A percentile compares a stretch with the other conserved stretches of the same genome.
phyloP scores from a whole-genome alignment of 2,888 invertebrate species.

The Clostera curtula region DNA sequence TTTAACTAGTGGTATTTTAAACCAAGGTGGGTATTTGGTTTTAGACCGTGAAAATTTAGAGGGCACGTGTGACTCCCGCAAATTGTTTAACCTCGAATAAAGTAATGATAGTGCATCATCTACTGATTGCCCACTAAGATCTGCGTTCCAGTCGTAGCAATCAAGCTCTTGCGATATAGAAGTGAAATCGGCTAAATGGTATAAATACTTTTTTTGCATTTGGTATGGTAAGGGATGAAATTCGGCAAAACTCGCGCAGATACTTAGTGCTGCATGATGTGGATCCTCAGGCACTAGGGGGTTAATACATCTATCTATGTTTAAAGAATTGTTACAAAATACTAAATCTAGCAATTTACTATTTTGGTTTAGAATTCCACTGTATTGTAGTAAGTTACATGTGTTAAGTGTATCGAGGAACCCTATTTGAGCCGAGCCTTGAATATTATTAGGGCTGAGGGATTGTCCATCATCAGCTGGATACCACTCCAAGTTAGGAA shows the following conservation, averaged over 20 bases:
- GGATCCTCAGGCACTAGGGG: conserved; percentile 4
- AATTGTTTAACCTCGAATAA: not conserved
- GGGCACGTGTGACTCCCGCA: conserved; percentile 1
- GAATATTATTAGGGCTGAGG: conserved; percentile 1
- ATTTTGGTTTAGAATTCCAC: not conserved
- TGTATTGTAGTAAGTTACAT: conserved; percentile 6
- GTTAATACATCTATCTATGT: not conserved
- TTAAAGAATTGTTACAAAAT: not conserved
- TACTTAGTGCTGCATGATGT: conserved; percentile 2
- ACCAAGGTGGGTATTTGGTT: conserved; percentile 5
- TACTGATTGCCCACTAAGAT: not conserved
- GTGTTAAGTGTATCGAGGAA: conserved; percentile 3
- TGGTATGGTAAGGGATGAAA: not conserved
- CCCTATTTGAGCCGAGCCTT: not conserved
- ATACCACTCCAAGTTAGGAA: conserved; percentile 1
- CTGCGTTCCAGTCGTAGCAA: conserved; percentile 1
- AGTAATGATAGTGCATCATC: conserved; percentile 5
- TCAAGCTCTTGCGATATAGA: conserved; percentile 2
- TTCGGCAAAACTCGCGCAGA: conserved; percentile 1
- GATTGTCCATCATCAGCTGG: not conserved
- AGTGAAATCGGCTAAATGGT: no score
- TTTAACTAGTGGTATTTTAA: conserved; percentile 6
- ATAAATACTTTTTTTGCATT: conserved; percentile 1
- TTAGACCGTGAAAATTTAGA: conserved; percentile 1
- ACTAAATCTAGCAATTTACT: conserved; percentile 2